Conservation (phyloP, 2,113 vertebrate genomes). For the Callithrix jacchus region DNA sequence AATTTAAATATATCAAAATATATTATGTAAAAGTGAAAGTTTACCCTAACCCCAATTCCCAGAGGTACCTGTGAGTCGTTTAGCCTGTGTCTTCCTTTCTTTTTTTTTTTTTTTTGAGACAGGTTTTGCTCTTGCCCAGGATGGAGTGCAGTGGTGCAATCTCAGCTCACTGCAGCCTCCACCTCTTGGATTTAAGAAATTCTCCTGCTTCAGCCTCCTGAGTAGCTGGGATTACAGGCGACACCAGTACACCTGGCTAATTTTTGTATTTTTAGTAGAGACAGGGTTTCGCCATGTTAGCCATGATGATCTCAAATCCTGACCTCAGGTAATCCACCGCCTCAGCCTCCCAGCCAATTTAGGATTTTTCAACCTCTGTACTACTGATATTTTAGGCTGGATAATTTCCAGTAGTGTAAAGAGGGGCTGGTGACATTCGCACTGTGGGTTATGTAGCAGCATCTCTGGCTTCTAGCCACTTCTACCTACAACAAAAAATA, state of each 20-base stretch:
- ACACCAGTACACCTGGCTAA: too few relatives aligned
- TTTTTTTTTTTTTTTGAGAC: not conserved
- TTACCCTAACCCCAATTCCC: not conserved
- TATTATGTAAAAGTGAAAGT: not conserved
- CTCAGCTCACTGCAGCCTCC: too few relatives aligned
- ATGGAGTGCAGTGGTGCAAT: too few relatives aligned
- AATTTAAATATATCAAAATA: conserved; percentile 10
- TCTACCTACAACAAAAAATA: not conserved
- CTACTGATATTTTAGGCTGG: not conserved
- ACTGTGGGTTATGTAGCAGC: not conserved
- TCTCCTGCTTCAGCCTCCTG: too few relatives aligned
- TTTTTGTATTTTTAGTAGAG: too few relatives aligned
- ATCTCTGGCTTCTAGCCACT: not conserved
- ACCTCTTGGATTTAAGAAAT: too few relatives aligned
- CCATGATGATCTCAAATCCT: too few relatives aligned
- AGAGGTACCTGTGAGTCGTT: not conserved
- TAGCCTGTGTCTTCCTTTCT: not conserved
- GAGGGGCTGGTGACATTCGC: not conserved
- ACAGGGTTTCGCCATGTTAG: too few relatives aligned
- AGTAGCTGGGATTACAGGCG: too few relatives aligned
- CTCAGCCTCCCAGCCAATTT: too few relatives aligned
- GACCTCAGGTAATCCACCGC: too few relatives aligned
- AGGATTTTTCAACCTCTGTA: not conserved
- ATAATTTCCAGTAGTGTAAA: not conserved
- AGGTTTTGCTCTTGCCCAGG: too few relatives aligned